These are phyloP conservation scores for Desmodus rotundus DNA, from an alignment of 2,113 vertebrate species.

Conservation along the genomic window DNA sequence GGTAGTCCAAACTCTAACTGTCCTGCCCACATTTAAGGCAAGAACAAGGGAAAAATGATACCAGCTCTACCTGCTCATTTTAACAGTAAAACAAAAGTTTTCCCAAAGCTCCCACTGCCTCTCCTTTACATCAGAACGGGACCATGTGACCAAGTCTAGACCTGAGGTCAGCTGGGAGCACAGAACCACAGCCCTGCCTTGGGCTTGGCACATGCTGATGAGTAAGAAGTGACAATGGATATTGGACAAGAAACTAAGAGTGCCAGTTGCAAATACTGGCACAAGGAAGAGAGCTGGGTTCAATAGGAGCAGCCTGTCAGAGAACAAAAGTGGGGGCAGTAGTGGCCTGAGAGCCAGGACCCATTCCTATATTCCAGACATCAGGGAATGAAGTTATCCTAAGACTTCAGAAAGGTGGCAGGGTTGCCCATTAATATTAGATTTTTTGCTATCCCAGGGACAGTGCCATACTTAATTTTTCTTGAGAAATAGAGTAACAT, in stretches of 20 bases:
- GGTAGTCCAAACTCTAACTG: neutral
- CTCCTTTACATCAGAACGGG: neutral
- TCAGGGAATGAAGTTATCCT: neutral
- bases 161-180: neutral
- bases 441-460: neutral
- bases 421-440: neutral
- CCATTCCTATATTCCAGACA: neutral
- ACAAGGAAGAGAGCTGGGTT: neutral
- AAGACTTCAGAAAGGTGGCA: neutral
- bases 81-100: neutral
- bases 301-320: neutral
- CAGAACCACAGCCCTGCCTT: neutral
- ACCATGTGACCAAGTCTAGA: neutral
- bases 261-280: neutral
- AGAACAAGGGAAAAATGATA: neutral
- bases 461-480: neutral
- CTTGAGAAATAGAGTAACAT: neutral
- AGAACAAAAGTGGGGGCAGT: neutral
- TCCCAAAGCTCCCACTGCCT: neutral
- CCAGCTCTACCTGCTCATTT: neutral
- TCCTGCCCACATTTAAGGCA: neutral
- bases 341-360: neutral
- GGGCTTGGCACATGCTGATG: neutral
- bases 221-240: neutral
- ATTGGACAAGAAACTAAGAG: neutral